Conservation (phyloP, 2,113 vertebrate genomes). For the Prionailurus bengalensis region DNA sequence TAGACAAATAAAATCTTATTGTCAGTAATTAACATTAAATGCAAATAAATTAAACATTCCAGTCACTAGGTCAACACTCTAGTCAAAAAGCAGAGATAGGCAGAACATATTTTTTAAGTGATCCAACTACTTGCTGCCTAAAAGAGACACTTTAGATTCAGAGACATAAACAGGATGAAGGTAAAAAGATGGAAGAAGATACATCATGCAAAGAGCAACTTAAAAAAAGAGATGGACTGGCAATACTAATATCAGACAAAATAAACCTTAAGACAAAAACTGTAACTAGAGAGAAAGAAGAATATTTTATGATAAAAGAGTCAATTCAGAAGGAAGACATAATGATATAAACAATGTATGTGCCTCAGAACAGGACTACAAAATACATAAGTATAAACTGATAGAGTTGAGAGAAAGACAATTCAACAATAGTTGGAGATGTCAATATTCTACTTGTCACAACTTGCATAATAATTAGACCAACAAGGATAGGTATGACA, state of each 20-base stretch:
- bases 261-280: background rate
- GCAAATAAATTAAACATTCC: conserved; percentile 9
- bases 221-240: background rate
- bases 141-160: background rate
- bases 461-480: background rate
- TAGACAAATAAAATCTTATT: background rate
- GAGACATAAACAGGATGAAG: conserved; percentile 6
- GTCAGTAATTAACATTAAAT: conserved; percentile 38
- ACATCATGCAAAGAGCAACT: background rate
- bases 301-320: background rate
- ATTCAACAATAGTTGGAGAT: background rate
- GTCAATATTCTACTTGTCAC: background rate
- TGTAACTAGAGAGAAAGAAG: conserved; percentile 6
- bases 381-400: background rate
- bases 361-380: background rate
- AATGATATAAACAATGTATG: background rate
- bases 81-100: background rate
- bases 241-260: conserved; percentile 9
- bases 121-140: background rate
- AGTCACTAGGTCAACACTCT: background rate
- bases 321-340: background rate
- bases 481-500: background rate
- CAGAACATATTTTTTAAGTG: background rate
- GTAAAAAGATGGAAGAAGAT: background rate
- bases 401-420: background rate